Base-by-base conservation (phyloP, 2,113 vertebrate genomes). In the Oenanthe oenanthe region DNA sequence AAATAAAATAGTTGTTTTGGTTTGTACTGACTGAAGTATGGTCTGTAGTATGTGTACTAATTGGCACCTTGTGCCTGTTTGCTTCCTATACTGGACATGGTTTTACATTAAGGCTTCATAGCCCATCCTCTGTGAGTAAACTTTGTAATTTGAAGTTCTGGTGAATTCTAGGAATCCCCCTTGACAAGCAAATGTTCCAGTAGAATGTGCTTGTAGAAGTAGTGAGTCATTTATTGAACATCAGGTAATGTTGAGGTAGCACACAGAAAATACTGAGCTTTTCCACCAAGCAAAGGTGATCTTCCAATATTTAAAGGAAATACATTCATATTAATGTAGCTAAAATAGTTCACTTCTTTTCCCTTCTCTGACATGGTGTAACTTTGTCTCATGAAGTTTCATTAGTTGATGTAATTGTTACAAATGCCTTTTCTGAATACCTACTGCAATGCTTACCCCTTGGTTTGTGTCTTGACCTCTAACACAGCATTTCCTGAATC, bases 21-120 rank as follows among this genome's bases (percentile, higher is more conserved):
- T 7, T 25, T 85, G 2, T 12, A 4, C 12, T 43, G 26, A 14
- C 14, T 54, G 20, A 71, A 36, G 6, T 60, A 6, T 81, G 47
- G 10, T 51, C 48, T 1, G 0, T 13, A 67, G 34, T 47, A 11
- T 10, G 6, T 7, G 56, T 40, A 17, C 17, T 29, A 7, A 34
- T 42, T 0, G 6, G 10, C 4, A 43, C 26, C 8, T 86, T 19
- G 4, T 50, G 42, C 34, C 38, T 9, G 3, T 28, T 57, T 26
- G 10, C 9, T 56, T 74, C 26, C 43, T 9, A 1, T 74, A 4
- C 9, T 10, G 17, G 51, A 6, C 16, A 12, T 67, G 48, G 11
- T 12, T 89, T 94, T 77, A 34, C 38, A 8, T 60, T 47, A 9
- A 63, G 38, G 56, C 38, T 67, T 86, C 0, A 1, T 53, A 70